A percentile compares a stretch with the other conserved stretches of the same genome.
Evolutionary conservation across 2,888 invertebrate genomes (phyloP).

Genomic region (Calameuta idolon): DNA sequence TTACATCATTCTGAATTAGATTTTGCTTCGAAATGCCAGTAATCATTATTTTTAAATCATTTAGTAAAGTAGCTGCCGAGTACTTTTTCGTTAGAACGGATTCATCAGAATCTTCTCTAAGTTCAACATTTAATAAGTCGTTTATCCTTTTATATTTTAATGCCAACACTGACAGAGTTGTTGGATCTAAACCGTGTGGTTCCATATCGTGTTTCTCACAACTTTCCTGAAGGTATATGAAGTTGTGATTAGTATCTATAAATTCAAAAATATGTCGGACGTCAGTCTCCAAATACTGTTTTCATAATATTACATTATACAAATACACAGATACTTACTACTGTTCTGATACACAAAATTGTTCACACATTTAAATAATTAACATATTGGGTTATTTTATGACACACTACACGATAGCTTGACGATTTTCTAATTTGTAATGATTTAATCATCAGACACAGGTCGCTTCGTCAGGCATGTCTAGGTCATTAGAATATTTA

Average conservation of each 20-base stretch:
- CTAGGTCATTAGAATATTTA: not conserved
- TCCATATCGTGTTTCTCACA: not conserved
- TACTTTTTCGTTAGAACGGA: not conserved
- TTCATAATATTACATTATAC: not conserved
- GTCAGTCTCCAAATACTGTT: not conserved
- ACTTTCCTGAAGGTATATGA: not conserved
- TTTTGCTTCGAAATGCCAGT: constrained; percentile 23
- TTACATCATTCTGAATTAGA: not conserved
- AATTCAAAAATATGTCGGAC: not conserved
- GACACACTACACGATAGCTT: not conserved
- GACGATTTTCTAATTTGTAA: not conserved
- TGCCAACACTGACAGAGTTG: not conserved
- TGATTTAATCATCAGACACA: not conserved
- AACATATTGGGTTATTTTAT: not conserved
- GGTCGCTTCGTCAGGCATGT: not conserved
- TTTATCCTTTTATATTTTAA: not conserved
- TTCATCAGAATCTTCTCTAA: not conserved
- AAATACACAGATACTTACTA: not conserved
- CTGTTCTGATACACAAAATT: not conserved
- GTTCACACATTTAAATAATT: not conserved
- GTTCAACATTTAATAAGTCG: not conserved
- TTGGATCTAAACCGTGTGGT: not conserved
- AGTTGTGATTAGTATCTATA: not conserved
- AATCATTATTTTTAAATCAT: not conserved
- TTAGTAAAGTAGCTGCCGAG: not conserved